Conservation (phyloP, 2,113 vertebrate species). For the Progne subis region DNA sequence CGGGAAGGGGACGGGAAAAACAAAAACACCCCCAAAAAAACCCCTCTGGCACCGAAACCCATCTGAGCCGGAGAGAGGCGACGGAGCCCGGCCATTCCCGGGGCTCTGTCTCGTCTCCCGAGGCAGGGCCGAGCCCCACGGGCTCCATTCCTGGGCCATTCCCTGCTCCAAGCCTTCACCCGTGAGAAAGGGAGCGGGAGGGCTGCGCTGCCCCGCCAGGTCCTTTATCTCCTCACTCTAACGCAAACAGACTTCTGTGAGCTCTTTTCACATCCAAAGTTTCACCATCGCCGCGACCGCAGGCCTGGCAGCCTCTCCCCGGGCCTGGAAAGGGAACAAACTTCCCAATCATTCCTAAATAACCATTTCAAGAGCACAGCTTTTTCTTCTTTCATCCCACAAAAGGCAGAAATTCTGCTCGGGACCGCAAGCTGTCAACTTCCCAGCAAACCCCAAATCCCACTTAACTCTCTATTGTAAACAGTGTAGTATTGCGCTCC, state of each 20-base stretch:
- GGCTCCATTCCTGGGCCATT: background rate
- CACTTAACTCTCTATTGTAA: conserved; percentile 73
- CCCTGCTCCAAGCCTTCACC: background rate
- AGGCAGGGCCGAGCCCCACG: background rate
- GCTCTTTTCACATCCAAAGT: conserved; percentile 53
- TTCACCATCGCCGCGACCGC: conserved; percentile 62
- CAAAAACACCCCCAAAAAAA: background rate
- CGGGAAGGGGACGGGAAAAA: rapidly evolving
- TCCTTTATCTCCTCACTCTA: conserved; percentile 72
- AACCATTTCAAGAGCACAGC: conserved; percentile 74
- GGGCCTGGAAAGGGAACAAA: conserved; percentile 66
- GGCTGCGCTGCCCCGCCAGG: background rate
- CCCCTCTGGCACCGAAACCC: background rate
- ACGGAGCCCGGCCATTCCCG: background rate
- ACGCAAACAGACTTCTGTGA: conserved; percentile 71
- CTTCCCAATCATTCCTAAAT: conserved; percentile 74
- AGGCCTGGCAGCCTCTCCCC: conserved; percentile 61
- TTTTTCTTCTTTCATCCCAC: conserved; percentile 72
- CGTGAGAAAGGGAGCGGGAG: conserved; percentile 1
- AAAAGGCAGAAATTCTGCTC: conserved; percentile 69
- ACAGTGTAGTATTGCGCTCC: conserved; percentile 70
- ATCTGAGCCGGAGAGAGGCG: rapidly evolving
- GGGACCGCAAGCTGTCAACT: conserved; percentile 74
- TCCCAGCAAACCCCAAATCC: conserved; percentile 71
- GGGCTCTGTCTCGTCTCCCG: background rate